Evolutionary conservation across 2,113 vertebrate species (phyloP).

Genomic region (Vireo altiloquus): DNA sequence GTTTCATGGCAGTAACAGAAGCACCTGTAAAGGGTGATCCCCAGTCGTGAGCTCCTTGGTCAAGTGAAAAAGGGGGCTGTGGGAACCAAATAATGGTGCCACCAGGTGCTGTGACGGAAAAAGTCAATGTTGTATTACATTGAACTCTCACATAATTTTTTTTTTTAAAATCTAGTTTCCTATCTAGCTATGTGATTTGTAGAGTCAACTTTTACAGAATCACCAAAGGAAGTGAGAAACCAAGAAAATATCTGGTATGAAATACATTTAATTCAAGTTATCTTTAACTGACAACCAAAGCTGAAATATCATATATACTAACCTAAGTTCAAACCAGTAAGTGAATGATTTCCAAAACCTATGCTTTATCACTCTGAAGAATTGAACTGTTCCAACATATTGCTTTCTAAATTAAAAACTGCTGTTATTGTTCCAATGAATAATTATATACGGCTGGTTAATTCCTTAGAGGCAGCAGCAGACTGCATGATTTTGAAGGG

Average conservation of each 20-base stretch:
- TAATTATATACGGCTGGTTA: background rate
- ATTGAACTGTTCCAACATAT: background rate
- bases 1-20: background rate
- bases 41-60: background rate
- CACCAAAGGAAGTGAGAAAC: background rate
- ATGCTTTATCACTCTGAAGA: background rate
- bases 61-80: background rate
- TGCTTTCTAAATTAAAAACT: constrained; percentile 22
- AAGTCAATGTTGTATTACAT: background rate
- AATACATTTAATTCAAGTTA: background rate
- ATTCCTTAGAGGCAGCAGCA: background rate
- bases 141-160: background rate
- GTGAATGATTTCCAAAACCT: constrained; percentile 9
- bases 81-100: background rate
- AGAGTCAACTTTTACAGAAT: background rate
- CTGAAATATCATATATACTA: background rate
- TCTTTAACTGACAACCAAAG: background rate
- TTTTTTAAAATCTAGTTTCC: background rate
- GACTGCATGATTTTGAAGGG: background rate
- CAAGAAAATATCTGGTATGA: background rate
- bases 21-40: background rate
- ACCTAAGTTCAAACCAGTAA: background rate
- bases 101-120: background rate
- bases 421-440: background rate
- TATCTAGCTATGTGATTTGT: background rate